Evolutionary conservation across 2,113 vertebrate genomes (phyloP), one percentile per base, ranked within the genome.

Genomic region (Cynoglossus semilaevis): DNA sequence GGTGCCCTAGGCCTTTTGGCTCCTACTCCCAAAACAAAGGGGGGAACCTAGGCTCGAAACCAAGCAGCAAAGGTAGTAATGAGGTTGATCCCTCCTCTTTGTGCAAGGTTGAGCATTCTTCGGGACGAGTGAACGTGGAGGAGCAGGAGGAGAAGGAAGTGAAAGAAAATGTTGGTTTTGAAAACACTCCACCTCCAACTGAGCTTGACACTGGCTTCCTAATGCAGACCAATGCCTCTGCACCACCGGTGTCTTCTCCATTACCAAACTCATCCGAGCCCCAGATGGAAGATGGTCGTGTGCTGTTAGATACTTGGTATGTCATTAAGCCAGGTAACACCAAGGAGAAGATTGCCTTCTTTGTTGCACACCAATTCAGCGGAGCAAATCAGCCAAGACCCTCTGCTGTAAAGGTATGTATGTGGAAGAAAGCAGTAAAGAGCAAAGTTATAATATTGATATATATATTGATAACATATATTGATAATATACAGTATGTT

Each of bases 291-390:
- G 96, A 98, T 19, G 94, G 94, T 0, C 90, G 94, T 4, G 95
- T 98, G 52, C 80, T 97, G 67, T 79, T 98, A 77, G 96, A 98
- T 83, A 98, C 95, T 0, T 97, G 95, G 96, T 98, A 97, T 16
- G 96, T 98, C 38, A 98, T 98, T 80, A 98, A 98, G 50, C 96
- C 96, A 0, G 96, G 96, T 15, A 98, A 98, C 85, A 98, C 96
- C 51, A 97, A 96, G 88, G 96, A 98, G 87, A 98, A 98, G 71
- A 94, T 98, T 7, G 96, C 96, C 10, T 98, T 98, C 58, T 98
- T 98, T 7, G 95, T 98, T 67, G 95, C 95, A 1, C 94, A 98
- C 76, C 95, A 98, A 84, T 98, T 94, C 15, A 92, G 93, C 0
- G 89, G 92, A 4, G 58, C 75, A 0, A 81, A 86, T 0, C 80